phyloP scores from a whole-genome alignment of 2,113 vertebrate genomes.

The Zapornia atra region DNA sequence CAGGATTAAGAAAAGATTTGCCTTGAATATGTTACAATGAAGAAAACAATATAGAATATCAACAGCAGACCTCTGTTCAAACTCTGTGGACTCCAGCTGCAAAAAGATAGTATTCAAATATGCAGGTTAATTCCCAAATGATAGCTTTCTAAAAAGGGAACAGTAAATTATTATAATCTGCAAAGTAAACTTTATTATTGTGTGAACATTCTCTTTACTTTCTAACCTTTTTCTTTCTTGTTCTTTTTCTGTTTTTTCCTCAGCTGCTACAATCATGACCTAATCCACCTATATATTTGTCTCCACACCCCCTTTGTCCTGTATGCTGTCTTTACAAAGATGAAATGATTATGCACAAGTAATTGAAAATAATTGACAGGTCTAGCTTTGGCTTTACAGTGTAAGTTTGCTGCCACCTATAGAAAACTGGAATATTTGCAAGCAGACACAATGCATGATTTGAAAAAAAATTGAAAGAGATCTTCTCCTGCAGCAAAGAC shows the following conservation, averaged over 20 bases:
- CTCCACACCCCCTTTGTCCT: neutral
- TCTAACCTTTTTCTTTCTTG: neutral
- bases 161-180: neutral
- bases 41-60: neutral
- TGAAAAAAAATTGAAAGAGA: neutral
- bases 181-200: neutral
- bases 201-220: neutral
- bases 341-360: neutral
- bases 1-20: conserved; percentile 1
- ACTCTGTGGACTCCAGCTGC: neutral
- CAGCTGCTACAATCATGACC: neutral
- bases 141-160: neutral
- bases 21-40: neutral
- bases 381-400: neutral
- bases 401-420: conserved; percentile 78
- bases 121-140: neutral
- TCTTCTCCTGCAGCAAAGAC: neutral
- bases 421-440: conserved; percentile 13
- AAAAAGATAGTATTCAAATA: neutral
- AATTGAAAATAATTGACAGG: conserved; percentile 26
- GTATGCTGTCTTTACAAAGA: neutral
- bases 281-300: neutral
- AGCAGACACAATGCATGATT: neutral
- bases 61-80: neutral
- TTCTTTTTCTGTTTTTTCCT: neutral